A percentile compares a stretch with the other conserved stretches of the same genome.
Evolutionary conservation across 2,113 vertebrate species (phyloP).

Genomic region (Tamias sibiricus): DNA sequence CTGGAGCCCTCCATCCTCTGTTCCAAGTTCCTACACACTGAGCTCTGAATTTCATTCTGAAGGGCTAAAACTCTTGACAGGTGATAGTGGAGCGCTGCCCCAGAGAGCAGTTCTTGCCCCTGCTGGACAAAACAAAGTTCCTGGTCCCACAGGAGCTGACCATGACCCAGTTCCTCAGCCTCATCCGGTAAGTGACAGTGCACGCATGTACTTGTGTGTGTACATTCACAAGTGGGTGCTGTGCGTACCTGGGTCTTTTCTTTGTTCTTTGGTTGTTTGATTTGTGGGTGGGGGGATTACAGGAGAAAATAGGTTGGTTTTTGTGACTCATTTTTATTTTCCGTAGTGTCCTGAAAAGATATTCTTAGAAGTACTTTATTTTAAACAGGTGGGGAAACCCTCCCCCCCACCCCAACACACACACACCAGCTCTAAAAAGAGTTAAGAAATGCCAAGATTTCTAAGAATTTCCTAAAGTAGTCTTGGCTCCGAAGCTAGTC

Average conservation of each 20-base stretch:
- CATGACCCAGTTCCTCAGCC: slow-evolving; percentile 93
- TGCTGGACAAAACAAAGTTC: slow-evolving; percentile 95
- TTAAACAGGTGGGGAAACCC: not conserved
- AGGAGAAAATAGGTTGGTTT: not conserved
- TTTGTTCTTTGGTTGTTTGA: not conserved
- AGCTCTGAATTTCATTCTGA: not conserved
- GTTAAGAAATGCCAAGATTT: not conserved
- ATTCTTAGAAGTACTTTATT: not conserved
- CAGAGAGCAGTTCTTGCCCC: slow-evolving; percentile 90
- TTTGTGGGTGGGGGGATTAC: not conserved
- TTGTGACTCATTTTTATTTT: not conserved
- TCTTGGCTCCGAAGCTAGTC: not conserved
- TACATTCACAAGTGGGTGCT: not conserved
- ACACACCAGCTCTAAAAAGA: not conserved
- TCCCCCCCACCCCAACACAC: too few species aligned
- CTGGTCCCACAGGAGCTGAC: slow-evolving; percentile 94
- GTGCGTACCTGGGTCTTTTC: not conserved
- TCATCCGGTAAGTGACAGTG: slow-evolving; percentile 88
- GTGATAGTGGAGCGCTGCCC: slow-evolving; percentile 94
- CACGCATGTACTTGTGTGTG: too few species aligned
- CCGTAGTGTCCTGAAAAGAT: not conserved
- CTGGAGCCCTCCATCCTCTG: not conserved
- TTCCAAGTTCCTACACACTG: not conserved
- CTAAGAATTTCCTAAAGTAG: not conserved
- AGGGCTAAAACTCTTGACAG: slow-evolving; percentile 74